phyloP scores from a whole-genome alignment of 2,113 vertebrate genomes.

The Mellivora capensis region DNA sequence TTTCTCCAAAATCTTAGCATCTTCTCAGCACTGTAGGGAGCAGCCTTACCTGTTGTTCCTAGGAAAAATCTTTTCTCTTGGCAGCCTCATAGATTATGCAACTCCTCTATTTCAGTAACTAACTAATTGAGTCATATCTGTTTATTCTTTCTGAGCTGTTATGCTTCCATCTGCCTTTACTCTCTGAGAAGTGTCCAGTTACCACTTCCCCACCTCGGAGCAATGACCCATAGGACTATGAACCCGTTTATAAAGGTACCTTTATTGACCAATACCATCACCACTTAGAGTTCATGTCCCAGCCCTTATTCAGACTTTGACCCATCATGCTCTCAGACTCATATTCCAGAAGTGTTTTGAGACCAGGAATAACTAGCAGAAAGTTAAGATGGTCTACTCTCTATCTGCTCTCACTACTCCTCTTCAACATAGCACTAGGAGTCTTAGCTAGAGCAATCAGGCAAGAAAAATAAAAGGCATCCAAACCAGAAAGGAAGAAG shows the following conservation, averaged over 20 bases:
- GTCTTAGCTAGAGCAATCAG: neutral
- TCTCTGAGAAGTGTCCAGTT: neutral
- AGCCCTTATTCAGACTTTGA: neutral
- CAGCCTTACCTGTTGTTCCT: constrained; percentile 1
- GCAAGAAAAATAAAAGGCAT: neutral
- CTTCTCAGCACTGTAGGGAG: neutral
- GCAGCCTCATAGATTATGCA: neutral
- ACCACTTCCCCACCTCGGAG: neutral
- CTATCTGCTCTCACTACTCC: neutral
- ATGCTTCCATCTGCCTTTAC: neutral
- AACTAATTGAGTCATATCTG: neutral
- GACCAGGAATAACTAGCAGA: neutral
- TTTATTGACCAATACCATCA: neutral
- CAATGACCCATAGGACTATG: neutral
- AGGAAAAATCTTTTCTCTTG: neutral
- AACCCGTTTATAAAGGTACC: neutral
- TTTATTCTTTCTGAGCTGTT: neutral
- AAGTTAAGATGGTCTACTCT: neutral
- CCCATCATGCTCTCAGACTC: neutral
- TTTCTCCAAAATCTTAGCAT: neutral
- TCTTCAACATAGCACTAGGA: neutral
- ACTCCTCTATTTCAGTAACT: neutral
- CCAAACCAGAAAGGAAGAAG: neutral
- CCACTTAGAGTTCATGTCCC: neutral
- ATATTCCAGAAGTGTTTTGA: neutral